Base-by-base conservation (phyloP, 2,888 invertebrate species). In the Netelia fuscicornis region DNA sequence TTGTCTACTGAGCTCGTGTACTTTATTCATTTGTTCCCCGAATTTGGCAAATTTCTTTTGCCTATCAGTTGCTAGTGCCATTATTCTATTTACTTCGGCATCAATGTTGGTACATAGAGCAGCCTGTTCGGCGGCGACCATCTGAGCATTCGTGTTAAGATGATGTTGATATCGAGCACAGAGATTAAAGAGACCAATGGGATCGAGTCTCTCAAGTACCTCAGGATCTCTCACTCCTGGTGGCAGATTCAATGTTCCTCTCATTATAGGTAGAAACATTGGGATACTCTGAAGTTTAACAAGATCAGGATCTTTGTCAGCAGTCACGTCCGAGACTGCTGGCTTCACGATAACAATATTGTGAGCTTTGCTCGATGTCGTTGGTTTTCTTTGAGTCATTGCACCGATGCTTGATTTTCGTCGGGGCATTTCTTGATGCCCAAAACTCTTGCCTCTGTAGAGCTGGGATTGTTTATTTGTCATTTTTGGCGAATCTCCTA, bases 261-360 rank as follows among this genome's bases (percentile, higher is more conserved):
- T 94, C 96, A 99, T 98, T 70, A 99, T 98, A 0, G 99, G 99
- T 76, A 98, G 94, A 93, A 99, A 98, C 94, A 98, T 97, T 2
- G 98, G 98, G 89, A 98, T 98, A 88, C 95, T 96, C 95, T 97
- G 94, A 60, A 98, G 92, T 84, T 96, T 94, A 65, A 96, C 94
- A 75, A 97, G 95, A 90, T 98, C 97, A 9, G 97, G 96, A 93
- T 98, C 98, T 78, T 96, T 95, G 87, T 97, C 97, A 0, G 96
- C 93, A 17, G 95, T 95, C 1, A 95, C 95, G 79, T 95, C 95
- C 6, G 95, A 94, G 0, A 94, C 92, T 0, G 97, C 96, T 0
- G 96, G 96, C 91, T 97, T 97, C 0, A 95, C 95, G 2, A 98
- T 97, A 0, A 98, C 96, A 62, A 98, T 98, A 88, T 96, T 97